Conservation (phyloP, 1,140 invertebrate species). For the Elymnias hypermnestra region DNA sequence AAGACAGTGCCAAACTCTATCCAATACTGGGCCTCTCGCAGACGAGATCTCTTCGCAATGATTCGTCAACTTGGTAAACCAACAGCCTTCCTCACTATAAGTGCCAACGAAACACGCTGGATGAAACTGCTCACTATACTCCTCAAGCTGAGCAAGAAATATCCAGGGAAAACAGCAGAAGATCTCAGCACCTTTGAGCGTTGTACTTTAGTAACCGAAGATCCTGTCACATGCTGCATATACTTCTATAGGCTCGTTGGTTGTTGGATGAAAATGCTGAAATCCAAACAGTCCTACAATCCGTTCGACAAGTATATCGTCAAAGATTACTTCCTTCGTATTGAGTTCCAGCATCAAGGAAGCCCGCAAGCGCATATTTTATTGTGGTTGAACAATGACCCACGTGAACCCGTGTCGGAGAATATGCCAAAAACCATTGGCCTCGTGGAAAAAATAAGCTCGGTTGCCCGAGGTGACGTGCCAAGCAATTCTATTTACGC, state of each 20-base stretch:
- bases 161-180: conserved; percentile 30
- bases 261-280: conserved; percentile 37
- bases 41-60: conserved; percentile 42
- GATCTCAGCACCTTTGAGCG: conserved; percentile 31
- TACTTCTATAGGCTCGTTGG: conserved; percentile 37
- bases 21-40: conserved; percentile 37
- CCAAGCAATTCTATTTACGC: conserved; percentile 32
- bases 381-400: conserved; percentile 45
- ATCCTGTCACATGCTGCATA: conserved; percentile 38
- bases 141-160: conserved; percentile 36
- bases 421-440: conserved; percentile 44
- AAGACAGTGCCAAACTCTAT: conserved; percentile 38
- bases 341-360: conserved; percentile 48
- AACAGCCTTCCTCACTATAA: conserved; percentile 37
- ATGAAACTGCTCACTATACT: conserved; percentile 31
- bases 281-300: conserved; percentile 38
- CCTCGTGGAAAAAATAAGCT: conserved; percentile 38
- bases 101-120: conserved; percentile 41
- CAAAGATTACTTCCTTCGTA: conserved; percentile 36
- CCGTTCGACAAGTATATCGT: conserved; percentile 38
- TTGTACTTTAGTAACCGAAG: conserved; percentile 33
- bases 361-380: conserved; percentile 48
- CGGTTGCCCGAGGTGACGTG: conserved; percentile 35
- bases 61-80: conserved; percentile 45
- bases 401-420: conserved; percentile 39